Evolutionary conservation across 64 coral and sea anemone species (phyloP), one percentile per base, ranked within the genome.

Genomic region (Platygyra sinensis): DNA sequence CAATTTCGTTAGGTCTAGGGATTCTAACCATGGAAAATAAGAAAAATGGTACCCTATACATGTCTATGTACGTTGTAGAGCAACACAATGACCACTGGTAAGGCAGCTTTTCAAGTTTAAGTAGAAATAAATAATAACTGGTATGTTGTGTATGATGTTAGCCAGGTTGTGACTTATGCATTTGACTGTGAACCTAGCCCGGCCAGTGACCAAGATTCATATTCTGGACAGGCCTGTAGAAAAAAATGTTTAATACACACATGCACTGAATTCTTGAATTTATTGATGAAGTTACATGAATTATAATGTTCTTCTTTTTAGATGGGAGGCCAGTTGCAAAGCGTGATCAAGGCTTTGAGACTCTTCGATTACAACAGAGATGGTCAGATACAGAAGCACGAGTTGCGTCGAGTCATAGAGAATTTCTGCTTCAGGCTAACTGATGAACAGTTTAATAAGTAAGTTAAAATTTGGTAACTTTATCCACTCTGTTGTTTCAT

Each of bases 331-430:
- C 94, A 99, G 78, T 28, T 95, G n/a, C 88, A 92, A 64, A 91
- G 87, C 89, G 90, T 96, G 8, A 38, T 95, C 74, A 99, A 95
- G 86, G 97, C 97, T 60, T 67, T 99, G 33, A 89, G 91, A 57
- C 79, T 96, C 22, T 95, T 98, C 86, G 96, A 98, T 73, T 98
- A 98, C 87, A 95, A 95, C 85, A 89, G 94, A 79, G 96, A 98
- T 89, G 96, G 90, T 4, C 83, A 95, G 28, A 98, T 98, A 72
- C 93, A 98, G 36, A 90, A 88, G 25, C 93, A 95, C 29, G 96
- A 98, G 63, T 54, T 98, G 28, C 62, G 94, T 57, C 87, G 96
- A 39, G 94, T 98, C 32, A 88, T 98, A 30, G 96, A 98, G 71
- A 98, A 98, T 84, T 98, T 98, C 30, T 98, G 96, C 49, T 98